Conservation (phyloP, 2,797 vertebrate genomes). For the Garrulus glandarius region DNA sequence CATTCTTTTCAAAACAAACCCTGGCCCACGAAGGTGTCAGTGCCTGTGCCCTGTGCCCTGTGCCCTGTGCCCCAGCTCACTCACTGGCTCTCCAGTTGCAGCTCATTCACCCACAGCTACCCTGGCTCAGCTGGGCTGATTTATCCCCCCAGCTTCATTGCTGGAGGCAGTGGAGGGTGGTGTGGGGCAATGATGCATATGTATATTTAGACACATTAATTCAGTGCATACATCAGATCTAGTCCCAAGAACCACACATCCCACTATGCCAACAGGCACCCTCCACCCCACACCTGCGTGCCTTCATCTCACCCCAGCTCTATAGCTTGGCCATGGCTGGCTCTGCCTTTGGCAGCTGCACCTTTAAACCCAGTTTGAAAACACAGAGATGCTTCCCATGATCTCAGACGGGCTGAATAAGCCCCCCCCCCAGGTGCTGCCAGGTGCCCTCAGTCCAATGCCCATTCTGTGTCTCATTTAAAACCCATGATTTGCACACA, state of each 20-base stretch:
- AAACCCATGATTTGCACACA: rapidly evolving
- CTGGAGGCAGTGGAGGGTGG: neutral
- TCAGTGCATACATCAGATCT: neutral
- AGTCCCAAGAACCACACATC: neutral
- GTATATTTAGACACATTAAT: neutral
- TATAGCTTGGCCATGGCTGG: neutral
- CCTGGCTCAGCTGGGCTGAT: too few relatives aligned
- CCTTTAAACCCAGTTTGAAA: too few relatives aligned
- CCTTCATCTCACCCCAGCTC: neutral
- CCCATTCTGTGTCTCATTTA: neutral
- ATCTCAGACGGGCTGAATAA: neutral
- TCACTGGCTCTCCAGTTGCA: neutral
- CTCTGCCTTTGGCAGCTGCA: neutral
- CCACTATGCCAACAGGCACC: too few relatives aligned
- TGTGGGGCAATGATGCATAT: rapidly evolving
- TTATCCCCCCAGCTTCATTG: neutral
- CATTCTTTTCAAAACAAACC: neutral
- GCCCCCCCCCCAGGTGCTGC: rapidly evolving
- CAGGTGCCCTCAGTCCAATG: neutral
- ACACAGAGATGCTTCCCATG: neutral
- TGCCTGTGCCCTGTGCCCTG: rapidly evolving
- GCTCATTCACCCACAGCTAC: neutral
- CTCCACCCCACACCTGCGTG: too few relatives aligned
- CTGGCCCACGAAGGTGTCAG: rapidly evolving
- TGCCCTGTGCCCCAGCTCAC: neutral